These are phyloP conservation scores for Montipora cactus DNA, from an alignment of 64 coral and sea anemone genomes.

Conservation along the genomic window DNA sequence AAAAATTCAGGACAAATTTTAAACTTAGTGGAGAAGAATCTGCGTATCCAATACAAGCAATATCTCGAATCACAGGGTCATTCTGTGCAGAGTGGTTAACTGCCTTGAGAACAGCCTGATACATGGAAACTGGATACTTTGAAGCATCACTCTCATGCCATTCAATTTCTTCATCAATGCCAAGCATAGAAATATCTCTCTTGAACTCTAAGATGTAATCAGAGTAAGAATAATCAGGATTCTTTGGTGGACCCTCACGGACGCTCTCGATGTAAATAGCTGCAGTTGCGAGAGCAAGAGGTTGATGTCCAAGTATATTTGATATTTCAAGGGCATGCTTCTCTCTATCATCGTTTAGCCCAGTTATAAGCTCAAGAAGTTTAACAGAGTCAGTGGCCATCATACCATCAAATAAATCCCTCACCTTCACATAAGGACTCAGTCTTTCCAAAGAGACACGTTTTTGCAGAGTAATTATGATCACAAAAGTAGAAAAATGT, in stretches of 20 bases:
- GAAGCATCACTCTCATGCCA: conserved; percentile 81
- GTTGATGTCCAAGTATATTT: conserved; percentile 57
- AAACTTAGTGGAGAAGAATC: conserved; percentile 77
- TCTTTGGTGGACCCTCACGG: conserved; percentile 71
- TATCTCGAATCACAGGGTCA: conserved; percentile 74
- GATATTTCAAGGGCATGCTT: conserved; percentile 42
- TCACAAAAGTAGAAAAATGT: conserved; percentile 36
- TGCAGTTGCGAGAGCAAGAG: conserved; percentile 69
- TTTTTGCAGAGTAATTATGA: conserved; percentile 67
- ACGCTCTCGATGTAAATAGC: conserved; percentile 84
- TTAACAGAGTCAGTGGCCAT: conserved; percentile 49
- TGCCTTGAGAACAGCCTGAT: conserved; percentile 74
- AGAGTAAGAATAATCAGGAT: conserved; percentile 59
- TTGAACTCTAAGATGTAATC: conserved; percentile 87
- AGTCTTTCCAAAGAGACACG: conserved; percentile 64
- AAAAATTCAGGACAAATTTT: conserved; percentile 58
- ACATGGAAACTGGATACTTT: conserved; percentile 74
- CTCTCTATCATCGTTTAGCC: conserved; percentile 4
- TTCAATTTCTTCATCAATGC: conserved; percentile 73
- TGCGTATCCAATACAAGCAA: conserved; percentile 68
- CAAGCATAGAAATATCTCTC: conserved; percentile 62
- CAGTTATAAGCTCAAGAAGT: conserved; percentile 70
- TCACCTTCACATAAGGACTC: conserved; percentile 58
- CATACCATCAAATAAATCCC: conserved; percentile 83
- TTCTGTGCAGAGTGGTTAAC: conserved; percentile 71